Base-by-base conservation (phyloP, 2,888 invertebrate species). In the Agonopterix alstromeriana region DNA sequence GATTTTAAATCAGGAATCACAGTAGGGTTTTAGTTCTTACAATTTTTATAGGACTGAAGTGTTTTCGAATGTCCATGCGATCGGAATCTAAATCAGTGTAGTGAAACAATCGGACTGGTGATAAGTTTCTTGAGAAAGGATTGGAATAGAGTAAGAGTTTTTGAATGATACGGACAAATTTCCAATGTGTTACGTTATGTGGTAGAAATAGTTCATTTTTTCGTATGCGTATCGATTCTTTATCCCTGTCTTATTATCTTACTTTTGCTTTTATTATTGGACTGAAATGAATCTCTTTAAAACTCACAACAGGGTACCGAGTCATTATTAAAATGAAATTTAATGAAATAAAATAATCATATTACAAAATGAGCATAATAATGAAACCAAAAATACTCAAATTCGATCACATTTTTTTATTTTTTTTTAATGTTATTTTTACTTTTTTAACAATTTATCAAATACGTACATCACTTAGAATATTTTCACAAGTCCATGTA, bases 271-370 rank as follows among this genome's bases (percentile, higher is more conserved):
- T 58, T 53, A 53, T 41, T 45, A 27, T 65, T 56, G 73, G 10
- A 77, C 72, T 70, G 77, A 72, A 64, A 62, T 52, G 71, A 83
- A 82, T 81, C 82, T 81, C 80, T 61, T 58, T 62, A 73, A 69
- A 73, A 74, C 76, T 77, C 77, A 71, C 73, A 69, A 82, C 86
- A 85, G 86, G 86, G 85, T 86, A 85, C 77, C 71, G 77, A 80
- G 72, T 73, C 79, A 70, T 74, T 64, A 71, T 65, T 55, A 58
- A 64, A 65, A 72, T 55, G 63, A 68, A 67, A 61, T 60, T 55
- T 56, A 68, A 63, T 61, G 62, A 66, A 66, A 57, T 62, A 66
- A 65, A 65, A 63, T 60, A 63, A 66, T 67, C 65, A 65, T 65
- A 66, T 54, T 27, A 27, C 27, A 57, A 71, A 71, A 63, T 59